phyloP scores from a whole-genome alignment of 2,113 vertebrate species.

The Narcine bancroftii region DNA sequence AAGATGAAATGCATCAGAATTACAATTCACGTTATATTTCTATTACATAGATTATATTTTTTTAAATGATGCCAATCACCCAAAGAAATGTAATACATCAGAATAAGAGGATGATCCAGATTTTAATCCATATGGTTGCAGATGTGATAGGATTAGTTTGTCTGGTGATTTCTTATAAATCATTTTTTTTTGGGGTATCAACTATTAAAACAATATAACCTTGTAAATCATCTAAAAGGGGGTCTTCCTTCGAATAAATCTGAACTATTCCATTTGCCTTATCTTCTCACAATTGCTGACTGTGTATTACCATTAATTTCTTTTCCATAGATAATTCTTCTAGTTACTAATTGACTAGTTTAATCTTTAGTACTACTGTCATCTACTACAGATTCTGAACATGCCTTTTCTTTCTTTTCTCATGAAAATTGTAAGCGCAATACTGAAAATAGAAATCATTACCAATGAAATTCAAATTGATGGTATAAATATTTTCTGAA shows the following conservation, averaged over 20 bases:
- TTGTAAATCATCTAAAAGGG: neutral
- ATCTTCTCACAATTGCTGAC: neutral
- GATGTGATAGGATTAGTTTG: conserved; percentile 18
- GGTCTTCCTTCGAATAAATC: neutral
- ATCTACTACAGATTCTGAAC: neutral
- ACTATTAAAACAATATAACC: neutral
- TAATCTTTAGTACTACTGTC: neutral
- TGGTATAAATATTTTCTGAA: neutral
- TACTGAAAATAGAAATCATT: neutral
- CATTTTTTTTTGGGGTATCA: neutral
- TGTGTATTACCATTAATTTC: neutral
- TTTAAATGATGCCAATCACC: neutral
- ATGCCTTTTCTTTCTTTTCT: neutral
- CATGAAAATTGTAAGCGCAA: neutral
- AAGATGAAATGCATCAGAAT: no score
- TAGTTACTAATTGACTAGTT: neutral
- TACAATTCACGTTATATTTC: no score
- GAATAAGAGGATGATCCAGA: neutral
- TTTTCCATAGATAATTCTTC: neutral
- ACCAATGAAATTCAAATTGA: neutral
- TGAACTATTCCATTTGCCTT: neutral
- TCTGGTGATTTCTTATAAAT: neutral
- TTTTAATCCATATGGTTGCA: neutral
- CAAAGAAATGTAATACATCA: conserved; percentile 18
- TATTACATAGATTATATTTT: no score